Evolutionary conservation across 1,140 invertebrate species (phyloP).

Genomic region (Ceratitis capitata): DNA sequence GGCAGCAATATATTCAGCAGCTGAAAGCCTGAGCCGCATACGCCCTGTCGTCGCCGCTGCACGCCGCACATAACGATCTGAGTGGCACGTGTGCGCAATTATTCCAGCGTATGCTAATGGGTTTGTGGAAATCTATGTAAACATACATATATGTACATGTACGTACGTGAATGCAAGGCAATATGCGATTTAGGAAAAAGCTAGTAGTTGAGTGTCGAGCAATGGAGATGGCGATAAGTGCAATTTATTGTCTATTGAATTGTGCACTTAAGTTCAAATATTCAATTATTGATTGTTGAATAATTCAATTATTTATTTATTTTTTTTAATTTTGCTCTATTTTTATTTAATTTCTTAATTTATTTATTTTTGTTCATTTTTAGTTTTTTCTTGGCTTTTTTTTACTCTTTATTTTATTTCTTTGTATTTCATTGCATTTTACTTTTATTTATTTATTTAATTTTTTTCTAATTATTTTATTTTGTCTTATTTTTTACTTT

Average conservation of each 20-base stretch:
- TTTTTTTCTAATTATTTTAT: too few species aligned
- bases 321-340: neutral
- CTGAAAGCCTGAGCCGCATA: neutral
- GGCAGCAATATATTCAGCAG: neutral
- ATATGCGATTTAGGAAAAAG: neutral
- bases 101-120: neutral
- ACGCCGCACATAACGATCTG: neutral
- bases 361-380: neutral
- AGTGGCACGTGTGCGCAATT: slow-evolving; percentile 20
- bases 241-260: neutral
- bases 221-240: neutral
- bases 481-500: too few species aligned
- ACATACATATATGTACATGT: neutral
- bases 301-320: neutral
- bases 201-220: neutral
- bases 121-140: neutral
- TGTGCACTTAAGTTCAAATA: too few species aligned
- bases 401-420: too few species aligned
- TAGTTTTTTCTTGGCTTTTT: too few species aligned
- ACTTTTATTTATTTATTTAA: too few species aligned
- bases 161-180: neutral
- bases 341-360: neutral
- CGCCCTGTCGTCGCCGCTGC: neutral
- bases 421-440: too few species aligned
- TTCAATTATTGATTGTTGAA: too few species aligned